Evolutionary conservation across 2,888 invertebrate genomes (phyloP), one percentile per base, ranked within the genome.

Genomic region (Synergus japonicus): DNA sequence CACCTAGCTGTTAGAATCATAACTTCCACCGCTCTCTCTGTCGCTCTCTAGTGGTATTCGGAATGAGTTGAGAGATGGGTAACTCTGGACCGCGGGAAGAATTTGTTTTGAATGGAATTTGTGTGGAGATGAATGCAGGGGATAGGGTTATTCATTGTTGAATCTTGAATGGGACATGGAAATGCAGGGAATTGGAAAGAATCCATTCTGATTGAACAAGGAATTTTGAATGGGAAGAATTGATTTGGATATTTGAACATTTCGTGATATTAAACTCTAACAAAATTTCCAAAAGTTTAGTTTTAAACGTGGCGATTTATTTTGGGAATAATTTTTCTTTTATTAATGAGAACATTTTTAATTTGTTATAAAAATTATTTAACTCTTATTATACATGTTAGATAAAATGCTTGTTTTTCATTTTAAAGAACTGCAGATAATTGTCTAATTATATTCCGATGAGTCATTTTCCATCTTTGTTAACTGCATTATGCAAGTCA

Each of bases 1-100:
- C 54, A 73, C 54, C 73, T 73, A 73, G 73, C 49, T 73, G 73
- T 73, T 49, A 73, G 54, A 73, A 49, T 73, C 73, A 73, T 54
- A 73, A 73, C 73, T 73, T 44, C 44, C 54, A 29, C 29, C 29
- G 10, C 49, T 15, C 10, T 41, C 29, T 49, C 15, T 67, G 44
- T 67, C 8, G 3, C 37, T 73, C 37, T 18, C 22, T 69, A 29
- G 10, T 69, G 22, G 44, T 15, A n/a, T 49, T 44, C 44, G 22
- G 18, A 43, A 67, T 18, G 18, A 46, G 67, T 22, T 44, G 69
- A 46, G 69, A 67, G 46, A 12, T 69, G 46, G 29, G 69, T 44
- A 44, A 69, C 69, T 49, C 29, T 3, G 3, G 29, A 29, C 29
- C 29, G 29, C 29, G 29, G 46, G 13, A 18, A 49, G 67, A 49